phyloP scores from a whole-genome alignment of 1,140 invertebrate genomes.

The Oedothorax gibbosus region DNA sequence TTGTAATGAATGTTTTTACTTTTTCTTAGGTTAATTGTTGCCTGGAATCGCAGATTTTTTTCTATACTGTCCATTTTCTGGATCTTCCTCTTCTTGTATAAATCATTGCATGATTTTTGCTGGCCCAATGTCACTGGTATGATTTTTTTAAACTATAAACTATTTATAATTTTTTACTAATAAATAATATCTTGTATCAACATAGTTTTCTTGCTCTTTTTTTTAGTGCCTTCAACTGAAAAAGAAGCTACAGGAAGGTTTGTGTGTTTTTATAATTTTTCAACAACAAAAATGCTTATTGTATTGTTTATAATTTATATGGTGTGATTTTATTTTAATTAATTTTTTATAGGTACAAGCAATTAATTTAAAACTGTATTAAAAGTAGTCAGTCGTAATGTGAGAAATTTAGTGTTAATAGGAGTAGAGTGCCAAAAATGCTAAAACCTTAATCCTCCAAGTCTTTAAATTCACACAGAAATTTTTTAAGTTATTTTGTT shows the following conservation, averaged over 20 bases:
- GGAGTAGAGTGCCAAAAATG: too few species aligned
- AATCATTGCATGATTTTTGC: constrained; percentile 64
- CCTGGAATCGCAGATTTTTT: constrained; percentile 63
- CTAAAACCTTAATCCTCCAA: too few species aligned
- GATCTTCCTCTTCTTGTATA: constrained; percentile 62
- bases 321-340: too few species aligned
- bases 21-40: constrained; percentile 64
- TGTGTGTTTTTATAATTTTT: constrained; percentile 12
- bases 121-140: constrained; percentile 66
- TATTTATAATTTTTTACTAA: background rate
- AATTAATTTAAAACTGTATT: too few species aligned
- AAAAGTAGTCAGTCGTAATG: too few species aligned
- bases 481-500: too few species aligned
- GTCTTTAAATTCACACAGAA: too few species aligned
- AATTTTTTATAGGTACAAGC: too few species aligned
- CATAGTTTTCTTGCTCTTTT: constrained; percentile 5
- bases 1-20: too few species aligned
- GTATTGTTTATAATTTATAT: too few species aligned
- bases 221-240: constrained; percentile 66
- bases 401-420: too few species aligned
- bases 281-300: too few species aligned
- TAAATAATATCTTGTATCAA: background rate
- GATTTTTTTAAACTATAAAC: background rate
- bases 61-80: constrained; percentile 63
- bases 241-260: constrained; percentile 67